These are phyloP conservation scores for Orchestes rusci DNA, from an alignment of 2,888 invertebrate genomes.

Conservation along the genomic window DNA sequence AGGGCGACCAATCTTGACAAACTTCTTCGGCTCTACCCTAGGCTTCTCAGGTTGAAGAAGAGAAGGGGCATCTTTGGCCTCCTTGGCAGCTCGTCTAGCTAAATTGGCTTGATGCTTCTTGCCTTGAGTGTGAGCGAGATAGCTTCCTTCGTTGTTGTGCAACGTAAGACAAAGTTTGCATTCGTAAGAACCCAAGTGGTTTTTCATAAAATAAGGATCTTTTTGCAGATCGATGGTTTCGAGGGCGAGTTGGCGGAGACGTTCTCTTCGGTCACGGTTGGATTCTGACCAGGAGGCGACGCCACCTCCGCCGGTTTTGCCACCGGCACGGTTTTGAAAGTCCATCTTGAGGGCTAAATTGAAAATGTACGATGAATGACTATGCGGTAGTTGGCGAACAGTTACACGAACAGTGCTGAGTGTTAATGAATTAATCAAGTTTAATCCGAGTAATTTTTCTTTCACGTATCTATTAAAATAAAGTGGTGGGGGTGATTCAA, in stretches of 20 bases:
- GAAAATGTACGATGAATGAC: too few species aligned
- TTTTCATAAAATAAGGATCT: slow-evolving; percentile 99
- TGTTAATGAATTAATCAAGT: too few species aligned
- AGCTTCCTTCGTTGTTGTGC: slow-evolving; percentile 99
- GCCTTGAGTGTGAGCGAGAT: slow-evolving; percentile 97
- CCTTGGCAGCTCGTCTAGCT: slow-evolving; percentile 95
- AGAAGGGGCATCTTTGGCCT: slow-evolving; percentile 94
- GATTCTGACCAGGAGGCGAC: slow-evolving; percentile 99
- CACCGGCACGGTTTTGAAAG: slow-evolving; percentile 97
- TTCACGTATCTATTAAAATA: too few species aligned
- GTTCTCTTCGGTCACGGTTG: slow-evolving; percentile 92
- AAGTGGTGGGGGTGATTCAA: too few species aligned
- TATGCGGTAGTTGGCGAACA: too few species aligned
- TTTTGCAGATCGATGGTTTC: slow-evolving; percentile 99
- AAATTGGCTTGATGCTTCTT: slow-evolving; percentile 96
- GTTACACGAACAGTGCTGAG: too few species aligned
- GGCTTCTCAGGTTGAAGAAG: slow-evolving; percentile 93
- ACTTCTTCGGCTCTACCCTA: slow-evolving; percentile 95
- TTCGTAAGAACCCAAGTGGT: slow-evolving; percentile 93
- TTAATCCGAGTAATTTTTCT: too few species aligned
- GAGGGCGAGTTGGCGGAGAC: slow-evolving; percentile 89
- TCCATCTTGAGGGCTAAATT: slow-evolving; percentile 61
- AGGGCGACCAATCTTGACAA: slow-evolving; percentile 98
- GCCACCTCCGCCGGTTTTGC: slow-evolving; percentile 98
- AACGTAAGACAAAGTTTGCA: slow-evolving; percentile 97